Evolutionary conservation across 2,797 vertebrate species (phyloP), one percentile per base, ranked within the genome.

Genomic region (Pteropus rufus): DNA sequence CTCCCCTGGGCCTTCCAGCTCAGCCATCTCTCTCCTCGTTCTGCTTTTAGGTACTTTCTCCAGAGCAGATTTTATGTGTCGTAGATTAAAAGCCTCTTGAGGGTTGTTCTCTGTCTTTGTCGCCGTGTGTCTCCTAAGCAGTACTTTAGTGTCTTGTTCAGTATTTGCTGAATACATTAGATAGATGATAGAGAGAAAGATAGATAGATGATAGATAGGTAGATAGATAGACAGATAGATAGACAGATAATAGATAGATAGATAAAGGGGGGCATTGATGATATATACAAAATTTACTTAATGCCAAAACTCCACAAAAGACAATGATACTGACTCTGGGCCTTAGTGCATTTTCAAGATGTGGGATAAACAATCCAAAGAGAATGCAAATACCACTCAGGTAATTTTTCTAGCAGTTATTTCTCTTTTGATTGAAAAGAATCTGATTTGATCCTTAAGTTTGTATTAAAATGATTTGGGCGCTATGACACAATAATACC

Each of bases 341-440:
- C 15, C 18, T 52, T 6, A 8, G 2, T 87, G 21, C 6, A 54
- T 72, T 90, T 94, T 88, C 19, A 46, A 81, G 36, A 54, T 15
- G 12, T 44, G 52, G 31, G 26, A 62, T 82, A 89, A 96, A 11
- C 34, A 41, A 93, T 21, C 10, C 56, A 29, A 62, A 83, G 41
- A 46, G 80, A 95, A 83, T 44, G 10, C 29, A 60, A 19, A 56
- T n/a, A 16, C 6, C 3, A 56, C 19, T 24, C 58, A 34, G 49
- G 36, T 65, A 73, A 54, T 62, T 39, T 82, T 80, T 76, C 58
- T 77, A 81, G 3, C 26, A 79, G 24, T 92, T 86, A 81, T 91
- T 97, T 94, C n/a, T 89, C 14, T 90, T 89, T 86, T 34, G 12
- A 34, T 69, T 54, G 52, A 36, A 81, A 87, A 93, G 21, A 56